Percentiles rank a stretch among this genome's conserved stretches.
Conservation (phyloP, 2,888 invertebrate species). For the Craniophora ligustri region DNA sequence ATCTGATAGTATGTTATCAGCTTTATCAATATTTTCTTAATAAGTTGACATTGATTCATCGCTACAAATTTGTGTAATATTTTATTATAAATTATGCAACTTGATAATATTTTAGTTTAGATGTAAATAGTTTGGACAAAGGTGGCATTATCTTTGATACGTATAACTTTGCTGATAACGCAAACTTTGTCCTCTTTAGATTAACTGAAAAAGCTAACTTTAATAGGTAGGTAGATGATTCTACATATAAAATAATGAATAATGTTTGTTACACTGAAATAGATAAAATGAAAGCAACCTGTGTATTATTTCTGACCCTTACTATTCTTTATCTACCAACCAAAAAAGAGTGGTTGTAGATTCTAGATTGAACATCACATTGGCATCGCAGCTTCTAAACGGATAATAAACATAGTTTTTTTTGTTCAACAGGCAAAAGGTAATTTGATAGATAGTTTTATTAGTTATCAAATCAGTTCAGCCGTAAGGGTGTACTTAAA, state of each 20-base stretch:
- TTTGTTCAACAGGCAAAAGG: no score
- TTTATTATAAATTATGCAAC: slow-evolving; percentile 50
- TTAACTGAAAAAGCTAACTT: slow-evolving; percentile 69
- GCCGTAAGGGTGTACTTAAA: no score
- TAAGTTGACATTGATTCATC: slow-evolving; percentile 39
- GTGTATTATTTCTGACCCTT: slow-evolving; percentile 56
- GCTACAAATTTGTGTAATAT: slow-evolving; percentile 41
- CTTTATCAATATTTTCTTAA: slow-evolving; percentile 31
- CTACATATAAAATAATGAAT: slow-evolving; percentile 68
- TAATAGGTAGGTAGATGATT: slow-evolving; percentile 78
- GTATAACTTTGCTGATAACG: slow-evolving; percentile 55
- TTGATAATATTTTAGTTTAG: slow-evolving; percentile 54
- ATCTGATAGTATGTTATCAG: slow-evolving; percentile 21
- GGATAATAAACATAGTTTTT: no score
- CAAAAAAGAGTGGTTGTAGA: neutral
- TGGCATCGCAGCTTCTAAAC: no score
- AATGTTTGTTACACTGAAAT: slow-evolving; percentile 88
- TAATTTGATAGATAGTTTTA: no score
- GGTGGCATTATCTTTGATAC: slow-evolving; percentile 46
- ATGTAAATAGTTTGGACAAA: slow-evolving; percentile 62
- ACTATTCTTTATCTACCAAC: no score
- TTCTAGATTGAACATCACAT: no score
- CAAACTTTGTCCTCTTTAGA: slow-evolving; percentile 67
- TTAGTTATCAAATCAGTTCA: no score
- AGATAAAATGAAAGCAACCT: slow-evolving; percentile 72